Evolutionary conservation across 2,113 vertebrate species (phyloP), one percentile per base, ranked within the genome.

Genomic region (Gallinago paraguaiae): DNA sequence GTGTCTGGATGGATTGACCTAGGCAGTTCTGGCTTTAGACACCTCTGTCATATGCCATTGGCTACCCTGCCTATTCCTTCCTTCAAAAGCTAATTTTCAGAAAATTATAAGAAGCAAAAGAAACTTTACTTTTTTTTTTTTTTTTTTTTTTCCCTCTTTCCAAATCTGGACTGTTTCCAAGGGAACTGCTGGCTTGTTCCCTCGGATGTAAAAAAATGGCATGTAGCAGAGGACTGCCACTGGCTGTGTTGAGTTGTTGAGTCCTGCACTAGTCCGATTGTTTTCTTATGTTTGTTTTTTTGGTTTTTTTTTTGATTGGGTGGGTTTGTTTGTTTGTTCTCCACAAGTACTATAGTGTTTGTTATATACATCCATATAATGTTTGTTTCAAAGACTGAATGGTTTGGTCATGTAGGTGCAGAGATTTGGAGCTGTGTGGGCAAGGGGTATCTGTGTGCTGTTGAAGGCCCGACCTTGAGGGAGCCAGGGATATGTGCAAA

Each of bases 401-500:
- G 0, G 14, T 89, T 54, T 59, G 16, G 37, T 45, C 13, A 16
- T 3, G 1, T 24, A 1, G 0, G 6, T 61, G 23, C 37, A 77
- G 63, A 53, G n/a, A 45, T 39, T n/a, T 46, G 68, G 28, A 85
- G 31, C 48, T 71, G 20, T 80, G 24, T 43, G 50, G 22, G 43
- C 17, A 14, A 48, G 33, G 23, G 23, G 5, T 5, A 50, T 10
- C 22, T 51, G 30, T 63, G 48, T 50, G 64, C 13, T 57, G 41
- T 27, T 39, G 24, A 83, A 92, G 41, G 10, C 24, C 28, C 82
- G 45, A 53, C 22, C 35, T 56, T 78, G 43, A 59, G 19, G 63
- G 25, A 61, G 4, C 45, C 59, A 5, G 7, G 18, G 48, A 1
- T 33, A 22, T 6, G 1, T 11, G 11, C 2, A 1, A 30, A 39